A percentile compares a stretch with the other conserved stretches of the same genome.
Evolutionary conservation across 2,113 vertebrate genomes (phyloP).

Genomic region (Alosa alosa): DNA sequence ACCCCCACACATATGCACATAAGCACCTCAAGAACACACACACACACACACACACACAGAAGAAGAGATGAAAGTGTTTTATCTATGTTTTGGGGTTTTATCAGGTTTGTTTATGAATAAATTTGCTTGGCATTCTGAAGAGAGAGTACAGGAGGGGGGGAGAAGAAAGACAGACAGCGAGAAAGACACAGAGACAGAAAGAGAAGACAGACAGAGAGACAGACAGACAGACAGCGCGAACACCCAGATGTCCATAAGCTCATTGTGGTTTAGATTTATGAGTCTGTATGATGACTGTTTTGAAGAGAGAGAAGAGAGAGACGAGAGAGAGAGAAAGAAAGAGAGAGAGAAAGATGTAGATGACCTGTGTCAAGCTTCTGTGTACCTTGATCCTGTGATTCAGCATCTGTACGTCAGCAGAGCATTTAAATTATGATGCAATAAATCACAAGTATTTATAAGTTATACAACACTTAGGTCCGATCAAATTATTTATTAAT

Average conservation of each 20-base stretch:
- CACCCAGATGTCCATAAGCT: conserved; percentile 77
- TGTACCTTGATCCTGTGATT: background rate
- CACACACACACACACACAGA: background rate
- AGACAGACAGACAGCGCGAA: conserved; percentile 64
- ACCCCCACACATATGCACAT: background rate
- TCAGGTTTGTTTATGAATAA: conserved; percentile 59
- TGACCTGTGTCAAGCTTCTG: background rate
- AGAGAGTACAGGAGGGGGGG: background rate
- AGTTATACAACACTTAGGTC: no score
- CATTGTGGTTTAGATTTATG: conserved; percentile 49
- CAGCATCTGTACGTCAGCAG: background rate
- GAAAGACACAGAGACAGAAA: conserved; percentile 36
- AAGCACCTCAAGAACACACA: background rate
- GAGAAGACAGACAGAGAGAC: conserved; percentile 38
- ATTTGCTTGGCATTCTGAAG: conserved; percentile 59
- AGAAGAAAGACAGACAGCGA: background rate
- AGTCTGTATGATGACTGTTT: background rate
- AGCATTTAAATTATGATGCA: background rate
- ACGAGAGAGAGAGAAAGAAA: background rate
- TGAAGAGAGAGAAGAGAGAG: conserved; percentile 29
- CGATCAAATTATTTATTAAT: no score
- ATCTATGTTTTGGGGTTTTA: conserved; percentile 72
- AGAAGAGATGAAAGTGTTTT: conserved; percentile 57
- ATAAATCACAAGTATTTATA: background rate
- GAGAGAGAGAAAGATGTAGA: background rate